Evolutionary conservation across 64 coral and sea anemone species (phyloP), one percentile per base, ranked within the genome.

Genomic region (Anthopleura sola): DNA sequence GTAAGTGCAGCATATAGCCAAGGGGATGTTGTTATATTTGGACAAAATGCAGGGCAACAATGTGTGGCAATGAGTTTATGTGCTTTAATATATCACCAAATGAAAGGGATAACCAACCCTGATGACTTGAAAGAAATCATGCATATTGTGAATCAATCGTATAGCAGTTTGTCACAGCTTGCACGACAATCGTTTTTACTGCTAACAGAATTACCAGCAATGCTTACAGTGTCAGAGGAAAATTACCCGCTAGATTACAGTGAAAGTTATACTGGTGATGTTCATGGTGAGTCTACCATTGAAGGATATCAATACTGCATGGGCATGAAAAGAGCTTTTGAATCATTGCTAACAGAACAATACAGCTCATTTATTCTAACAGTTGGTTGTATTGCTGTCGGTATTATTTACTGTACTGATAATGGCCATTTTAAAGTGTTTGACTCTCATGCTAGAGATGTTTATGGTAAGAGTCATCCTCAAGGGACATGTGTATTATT

Each of bases 11-110:
- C 91, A 85, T 89, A 89, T 83, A 81, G 83, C 64, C 87, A 93
- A 89, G 87, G 84, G 13, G 55, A 79, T 81, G 54, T 78, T 10
- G 36, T 31, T 34, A 20, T 92, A 77, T 87, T 92, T 83, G 80
- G 80, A 36, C 36, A 68, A 86, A 93, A 88, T 58, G 92, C 86
- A 40, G 74, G 82, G 37, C 87, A 93, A 69, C 86, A 85, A 66
- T 90, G 88, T 90, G 56, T 89, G 58, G 87, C 92, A 80, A 93
- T 89, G 81, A 89, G 82, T 53, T 83, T 92, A 49, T 92, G 78
- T 84, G 85, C 80, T 74, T 76, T 92, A 40, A 83, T 92, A 56
- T 93, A 82, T n/a, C 75, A 86, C 26, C 55, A 80, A 1, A 75
- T 82, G 34, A 86, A 75, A 86, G 74, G 36, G 81, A 91, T 91